Conservation (phyloP, 2,888 invertebrate species). For the Drosophila prolongata region DNA sequence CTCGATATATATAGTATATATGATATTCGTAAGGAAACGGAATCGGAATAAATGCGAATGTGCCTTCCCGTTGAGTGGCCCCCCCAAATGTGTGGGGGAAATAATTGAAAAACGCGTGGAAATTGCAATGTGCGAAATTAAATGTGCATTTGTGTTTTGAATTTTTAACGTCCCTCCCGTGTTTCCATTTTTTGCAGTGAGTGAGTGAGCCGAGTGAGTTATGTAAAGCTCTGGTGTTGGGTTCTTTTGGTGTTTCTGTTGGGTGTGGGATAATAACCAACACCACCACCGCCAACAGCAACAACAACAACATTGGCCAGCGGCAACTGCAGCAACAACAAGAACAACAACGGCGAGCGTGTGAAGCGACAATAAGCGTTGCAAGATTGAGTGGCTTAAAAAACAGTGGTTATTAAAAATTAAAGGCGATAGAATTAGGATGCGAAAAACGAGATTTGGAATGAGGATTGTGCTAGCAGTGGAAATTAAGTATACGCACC, state of each 20-base stretch:
- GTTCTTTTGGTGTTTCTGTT: conserved; percentile 23
- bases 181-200: conserved; percentile 44
- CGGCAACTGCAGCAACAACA: conserved; percentile 17
- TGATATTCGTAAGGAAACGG: conserved; percentile 36
- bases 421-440: conserved; percentile 27
- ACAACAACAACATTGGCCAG: conserved; percentile 13
- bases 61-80: conserved; percentile 21
- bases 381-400: conserved; percentile 40
- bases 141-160: conserved; percentile 49
- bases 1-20: conserved; percentile 15
- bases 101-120: conserved; percentile 41
- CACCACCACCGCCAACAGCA: neutral
- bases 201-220: conserved; percentile 66
- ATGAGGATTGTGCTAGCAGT: conserved; percentile 1
- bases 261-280: conserved; percentile 22
- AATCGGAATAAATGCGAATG: conserved; percentile 34
- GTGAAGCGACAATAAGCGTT: conserved; percentile 39
- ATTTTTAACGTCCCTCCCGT: conserved; percentile 40
- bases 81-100: conserved; percentile 20
- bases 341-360: conserved; percentile 17
- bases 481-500: conserved; percentile 26
- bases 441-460: conserved; percentile 10
- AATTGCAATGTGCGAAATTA: conserved; percentile 40
- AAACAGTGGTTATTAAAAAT: conserved; percentile 33
- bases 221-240: conserved; percentile 64